Base-by-base conservation (phyloP, 2,888 invertebrate genomes). In the Miltochrista miniata region DNA sequence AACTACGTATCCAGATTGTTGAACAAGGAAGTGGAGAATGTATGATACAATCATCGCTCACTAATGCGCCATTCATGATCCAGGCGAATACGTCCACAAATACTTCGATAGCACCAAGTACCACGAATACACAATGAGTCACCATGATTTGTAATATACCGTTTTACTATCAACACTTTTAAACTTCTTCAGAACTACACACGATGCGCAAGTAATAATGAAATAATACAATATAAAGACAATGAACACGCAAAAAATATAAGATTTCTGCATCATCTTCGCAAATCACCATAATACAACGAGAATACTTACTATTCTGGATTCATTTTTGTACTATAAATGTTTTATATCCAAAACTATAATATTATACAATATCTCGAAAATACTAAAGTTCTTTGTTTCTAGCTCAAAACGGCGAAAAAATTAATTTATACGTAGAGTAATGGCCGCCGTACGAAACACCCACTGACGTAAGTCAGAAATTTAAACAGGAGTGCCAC, bases 241-340 rank as follows among this genome's bases (percentile, higher is more conserved):
- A 81, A 84, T 87, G 83, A 85, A 86, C 75, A 71, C 75, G 83
- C 83, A 83, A 84, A 86, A 86, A 79, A 74, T 68, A 75, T 72
- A 58, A 74, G 74, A 76, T 78, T 79, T 75, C 56, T 63, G 68
- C 80, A 81, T 81, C 83, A 84, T 82, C 83, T 84, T 85, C 83
- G 78, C 81, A 68, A 76, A 78, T 72, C 73, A 76, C 70, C 70
- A 76, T 72, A 62, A 65, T 70, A 76, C 50, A 70, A 61, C 66
- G 81, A 79, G 82, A 80, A 87, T 93, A 94, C 96, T 96, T 92
- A 96, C 96, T 96, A 96, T 94, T 96, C 96, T 76, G 96, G 96
- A 94, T 95, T 95, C 95, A 96, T 95, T 79, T 89, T 90, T 86
- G 86, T 85, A 90, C 83, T 87, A 79, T 85, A 81, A 79, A 75